phyloP scores from a whole-genome alignment of 2,888 invertebrate species.

The Pristionchus entomophagus region DNA sequence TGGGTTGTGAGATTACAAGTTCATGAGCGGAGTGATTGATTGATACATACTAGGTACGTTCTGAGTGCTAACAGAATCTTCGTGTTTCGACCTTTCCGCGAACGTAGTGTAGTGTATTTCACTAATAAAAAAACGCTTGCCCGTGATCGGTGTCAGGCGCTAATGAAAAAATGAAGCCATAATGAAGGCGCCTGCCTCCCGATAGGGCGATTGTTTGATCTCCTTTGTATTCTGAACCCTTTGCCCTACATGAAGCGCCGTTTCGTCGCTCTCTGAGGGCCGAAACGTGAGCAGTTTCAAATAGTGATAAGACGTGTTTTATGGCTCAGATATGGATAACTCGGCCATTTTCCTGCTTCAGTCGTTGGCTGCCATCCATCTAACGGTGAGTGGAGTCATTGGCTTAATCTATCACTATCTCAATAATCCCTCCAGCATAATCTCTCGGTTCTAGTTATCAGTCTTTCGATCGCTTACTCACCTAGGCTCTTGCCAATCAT shows the following conservation, averaged over 20 bases:
- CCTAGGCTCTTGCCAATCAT: too few relatives aligned
- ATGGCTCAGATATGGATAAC: slow-evolving; percentile 34
- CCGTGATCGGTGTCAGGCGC: too few relatives aligned
- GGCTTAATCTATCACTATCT: slow-evolving; percentile 6
- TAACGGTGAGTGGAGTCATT: slow-evolving; percentile 37
- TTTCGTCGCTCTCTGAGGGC: not conserved
- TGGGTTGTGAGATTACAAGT: too few relatives aligned
- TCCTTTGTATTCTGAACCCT: not conserved
- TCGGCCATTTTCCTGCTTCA: slow-evolving; percentile 45
- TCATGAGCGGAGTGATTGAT: too few relatives aligned
- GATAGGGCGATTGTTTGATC: not conserved
- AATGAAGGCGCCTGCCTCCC: too few relatives aligned
- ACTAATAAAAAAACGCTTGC: too few relatives aligned
- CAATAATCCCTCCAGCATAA: not conserved
- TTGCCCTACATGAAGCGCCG: slow-evolving; percentile 5
- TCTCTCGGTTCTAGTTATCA: not conserved
- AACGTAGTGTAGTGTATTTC: too few relatives aligned
- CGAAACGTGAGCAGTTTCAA: not conserved
- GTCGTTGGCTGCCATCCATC: slow-evolving; percentile 44
- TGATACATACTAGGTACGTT: too few relatives aligned
- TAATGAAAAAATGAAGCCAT: too few relatives aligned
- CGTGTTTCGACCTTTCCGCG: too few relatives aligned
- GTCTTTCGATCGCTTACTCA: slow-evolving; percentile 1
- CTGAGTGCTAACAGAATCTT: too few relatives aligned
- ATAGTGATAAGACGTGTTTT: slow-evolving; percentile 5